phyloP scores from a whole-genome alignment of 2,113 vertebrate genomes.

The Oxygymnocypris stewartii region DNA sequence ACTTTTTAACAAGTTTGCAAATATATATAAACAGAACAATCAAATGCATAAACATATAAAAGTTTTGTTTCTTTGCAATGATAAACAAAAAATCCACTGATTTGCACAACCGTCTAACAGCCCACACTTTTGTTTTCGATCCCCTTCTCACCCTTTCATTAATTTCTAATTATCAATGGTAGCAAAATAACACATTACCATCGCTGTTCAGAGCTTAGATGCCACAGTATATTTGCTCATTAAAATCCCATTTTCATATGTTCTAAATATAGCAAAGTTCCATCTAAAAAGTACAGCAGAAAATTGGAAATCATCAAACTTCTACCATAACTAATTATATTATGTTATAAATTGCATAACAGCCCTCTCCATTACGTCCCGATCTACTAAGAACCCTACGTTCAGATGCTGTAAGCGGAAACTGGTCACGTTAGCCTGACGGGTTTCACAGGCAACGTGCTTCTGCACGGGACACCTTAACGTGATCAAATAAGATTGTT shows the following conservation, averaged over 20 bases:
- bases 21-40: neutral
- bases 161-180: constrained; percentile 63
- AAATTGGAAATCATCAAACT: constrained; percentile 8
- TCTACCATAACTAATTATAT: neutral
- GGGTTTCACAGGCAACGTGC: neutral
- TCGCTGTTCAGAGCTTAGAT: constrained; percentile 30
- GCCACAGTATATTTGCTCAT: constrained; percentile 46
- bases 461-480: constrained; percentile 2
- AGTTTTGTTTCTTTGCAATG: constrained; percentile 2
- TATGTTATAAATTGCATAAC: neutral
- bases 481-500: constrained; percentile 44
- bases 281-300: constrained; percentile 1
- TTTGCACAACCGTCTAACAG: constrained; percentile 12
- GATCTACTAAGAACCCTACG: neutral
- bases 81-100: constrained; percentile 36
- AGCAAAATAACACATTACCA: constrained; percentile 59
- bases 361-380: neutral
- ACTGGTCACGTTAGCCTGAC: neutral
- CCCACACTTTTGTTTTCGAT: constrained; percentile 33
- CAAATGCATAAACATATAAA: constrained; percentile 18
- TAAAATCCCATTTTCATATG: constrained; percentile 53
- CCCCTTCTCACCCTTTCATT: constrained; percentile 43
- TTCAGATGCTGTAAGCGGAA: neutral
- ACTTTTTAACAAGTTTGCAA: neutral
- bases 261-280: constrained; percentile 41